Conservation (phyloP, 2,113 vertebrate genomes). For the Choloepus hoffmanni region DNA sequence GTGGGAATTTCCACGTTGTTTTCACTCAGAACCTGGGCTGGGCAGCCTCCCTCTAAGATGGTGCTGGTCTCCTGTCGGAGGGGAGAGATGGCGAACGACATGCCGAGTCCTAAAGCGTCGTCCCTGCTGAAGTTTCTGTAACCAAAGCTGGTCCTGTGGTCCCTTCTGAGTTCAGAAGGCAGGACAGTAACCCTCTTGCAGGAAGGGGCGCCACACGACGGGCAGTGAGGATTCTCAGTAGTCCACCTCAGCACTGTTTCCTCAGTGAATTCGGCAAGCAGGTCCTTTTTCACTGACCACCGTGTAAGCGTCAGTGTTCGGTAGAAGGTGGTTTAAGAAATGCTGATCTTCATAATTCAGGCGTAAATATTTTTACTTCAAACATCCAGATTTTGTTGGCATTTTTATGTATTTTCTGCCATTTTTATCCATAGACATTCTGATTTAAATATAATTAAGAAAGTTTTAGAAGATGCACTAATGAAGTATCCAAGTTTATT, state of each 20-base stretch:
- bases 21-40: not conserved
- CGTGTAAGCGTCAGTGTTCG: not conserved
- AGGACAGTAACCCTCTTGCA: not conserved
- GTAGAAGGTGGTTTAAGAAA: not conserved
- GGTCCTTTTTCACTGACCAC: not conserved
- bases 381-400: not conserved
- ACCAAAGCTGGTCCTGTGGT: not conserved
- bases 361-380: slow-evolving; percentile 2
- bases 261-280: not conserved
- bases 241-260: not conserved
- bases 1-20: fast-evolving
- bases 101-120: not conserved
- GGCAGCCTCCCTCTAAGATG: not conserved
- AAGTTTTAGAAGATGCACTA: slow-evolving; percentile 51
- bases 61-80: not conserved
- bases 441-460: slow-evolving; percentile 40
- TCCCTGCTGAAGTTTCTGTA: not conserved
- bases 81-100: not conserved
- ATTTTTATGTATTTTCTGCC: slow-evolving; percentile 21
- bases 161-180: not conserved
- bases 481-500: not conserved
- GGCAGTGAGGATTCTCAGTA: not conserved
- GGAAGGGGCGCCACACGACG: not conserved
- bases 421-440: slow-evolving; percentile 11
- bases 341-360: slow-evolving; percentile 9